Base-by-base conservation (phyloP, 2,797 vertebrate species). In the Octomys mimax region DNA sequence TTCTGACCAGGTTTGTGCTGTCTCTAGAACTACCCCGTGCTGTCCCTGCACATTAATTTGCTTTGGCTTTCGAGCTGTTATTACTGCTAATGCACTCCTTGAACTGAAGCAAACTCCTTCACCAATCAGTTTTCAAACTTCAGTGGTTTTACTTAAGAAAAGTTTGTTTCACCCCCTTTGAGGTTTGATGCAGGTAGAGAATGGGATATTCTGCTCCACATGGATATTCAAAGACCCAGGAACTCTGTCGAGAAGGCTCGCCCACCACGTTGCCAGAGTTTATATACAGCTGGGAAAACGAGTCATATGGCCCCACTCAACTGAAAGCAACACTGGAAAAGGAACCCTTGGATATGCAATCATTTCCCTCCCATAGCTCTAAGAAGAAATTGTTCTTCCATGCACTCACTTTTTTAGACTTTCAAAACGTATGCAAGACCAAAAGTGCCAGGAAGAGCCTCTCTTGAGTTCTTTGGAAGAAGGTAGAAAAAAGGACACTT, bases 21-120 rank as follows among this genome's bases (percentile, higher is more conserved):
- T 80, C 78, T 71, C 71, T n/a, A 33, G 52, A 85, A 70, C 31
- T 24, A 6, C 24, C 39, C 18, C 10, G 6, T 49, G 4, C 49
- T 78, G 0, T 82, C 31, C 75, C 61, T 77, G 84, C 33, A 75
- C 61, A 87, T 80, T 66, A 68, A 62, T 49, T 19, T 83, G 21
- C 21, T 95, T 95, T 57, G 52, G 31, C 36, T 87, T 95, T 85
- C 16, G 54, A 68, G 49, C 46, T 79, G 5, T 71, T 89, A n/a
- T 73, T 91, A 59, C 0, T 94, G 57, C 91, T 54, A 24, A 26
- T 36, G 22, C 92, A 46, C 26, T 89, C 59, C 80, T 64, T 79
- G 68, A 94, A 91, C 71, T 87, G 57, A 96, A 96, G 79, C 42
- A 52, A 78, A 64, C 92, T 66, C 70, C 28, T 3, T n/a, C 84